Conservation (phyloP, 2,113 vertebrate species). For the Bufo bufo region DNA sequence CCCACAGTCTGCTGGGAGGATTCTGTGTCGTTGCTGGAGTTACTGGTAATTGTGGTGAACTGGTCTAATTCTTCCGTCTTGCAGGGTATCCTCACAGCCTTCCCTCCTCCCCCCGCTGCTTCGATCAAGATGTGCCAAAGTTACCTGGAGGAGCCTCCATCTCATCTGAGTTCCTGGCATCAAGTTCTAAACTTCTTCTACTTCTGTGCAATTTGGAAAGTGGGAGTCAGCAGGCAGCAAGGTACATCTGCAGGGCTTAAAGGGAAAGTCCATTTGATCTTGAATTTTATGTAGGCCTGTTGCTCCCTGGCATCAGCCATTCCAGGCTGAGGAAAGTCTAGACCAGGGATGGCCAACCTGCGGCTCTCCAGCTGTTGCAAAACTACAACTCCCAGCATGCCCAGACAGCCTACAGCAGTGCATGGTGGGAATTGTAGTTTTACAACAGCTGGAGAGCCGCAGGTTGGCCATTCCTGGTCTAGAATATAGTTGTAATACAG, state of each 20-base stretch:
- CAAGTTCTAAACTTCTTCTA: conserved; percentile 76
- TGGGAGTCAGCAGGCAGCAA: conserved; percentile 74
- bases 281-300: no score
- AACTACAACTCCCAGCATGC: no score
- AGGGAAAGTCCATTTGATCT: background rate
- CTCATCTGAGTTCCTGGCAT: conserved; percentile 80
- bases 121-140: conserved; percentile 71
- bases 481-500: no score
- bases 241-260: conserved; percentile 68
- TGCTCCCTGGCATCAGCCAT: no score
- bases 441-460: no score
- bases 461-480: no score
- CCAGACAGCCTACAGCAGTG: no score
- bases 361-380: no score
- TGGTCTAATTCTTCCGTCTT: background rate
- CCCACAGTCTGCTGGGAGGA: no score
- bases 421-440: no score
- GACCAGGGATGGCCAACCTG: no score
- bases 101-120: conserved; percentile 73
- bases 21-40: background rate
- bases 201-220: conserved; percentile 86
- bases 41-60: background rate
- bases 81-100: conserved; percentile 81
- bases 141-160: conserved; percentile 67
- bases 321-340: no score